Evolutionary conservation across 2,113 vertebrate genomes (phyloP).

Genomic region (Leiothrix lutea): DNA sequence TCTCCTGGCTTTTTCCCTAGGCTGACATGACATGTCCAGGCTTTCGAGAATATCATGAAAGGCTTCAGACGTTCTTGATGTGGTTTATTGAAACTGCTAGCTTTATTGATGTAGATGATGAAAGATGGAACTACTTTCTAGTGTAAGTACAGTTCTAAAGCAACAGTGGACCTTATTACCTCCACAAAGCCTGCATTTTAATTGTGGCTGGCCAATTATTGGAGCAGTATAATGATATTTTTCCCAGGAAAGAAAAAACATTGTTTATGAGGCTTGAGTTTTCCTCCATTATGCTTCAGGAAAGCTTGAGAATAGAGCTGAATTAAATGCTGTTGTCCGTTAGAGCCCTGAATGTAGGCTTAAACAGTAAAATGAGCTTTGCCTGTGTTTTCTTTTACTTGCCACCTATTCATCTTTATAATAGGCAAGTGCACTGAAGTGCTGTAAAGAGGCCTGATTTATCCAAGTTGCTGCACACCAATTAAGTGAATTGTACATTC

Average conservation of each 20-base stretch:
- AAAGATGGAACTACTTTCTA: constrained; percentile 99
- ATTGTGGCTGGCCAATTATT: constrained; percentile 98
- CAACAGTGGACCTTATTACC: constrained; percentile 84
- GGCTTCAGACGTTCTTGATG: constrained; percentile 99
- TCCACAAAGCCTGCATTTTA: constrained; percentile 82
- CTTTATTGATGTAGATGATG: constrained; percentile 97
- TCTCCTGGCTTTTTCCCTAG: constrained; percentile 83
- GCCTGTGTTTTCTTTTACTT: constrained; percentile 99
- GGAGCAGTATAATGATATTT: constrained; percentile 96
- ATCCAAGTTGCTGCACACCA: constrained; percentile 99
- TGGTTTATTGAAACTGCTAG: constrained; percentile 99
- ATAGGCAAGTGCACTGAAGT: constrained; percentile 99
- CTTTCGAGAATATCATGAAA: constrained; percentile 96
- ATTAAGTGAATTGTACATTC: constrained; percentile 99
- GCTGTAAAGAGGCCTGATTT: constrained; percentile 99
- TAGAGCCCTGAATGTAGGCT: constrained; percentile 97
- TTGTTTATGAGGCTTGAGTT: constrained; percentile 97
- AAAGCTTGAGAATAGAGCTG: constrained; percentile 92
- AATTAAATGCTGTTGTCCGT: constrained; percentile 99
- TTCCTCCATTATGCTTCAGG: constrained; percentile 88
- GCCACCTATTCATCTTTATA: constrained; percentile 98
- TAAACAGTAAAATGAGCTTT: constrained; percentile 99
- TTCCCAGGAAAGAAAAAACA: constrained; percentile 88
- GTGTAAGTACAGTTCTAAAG: constrained; percentile 94
- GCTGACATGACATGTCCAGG: constrained; percentile 91